Evolutionary conservation across 2,113 vertebrate genomes (phyloP).

Genomic region (Xenus cinereus): DNA sequence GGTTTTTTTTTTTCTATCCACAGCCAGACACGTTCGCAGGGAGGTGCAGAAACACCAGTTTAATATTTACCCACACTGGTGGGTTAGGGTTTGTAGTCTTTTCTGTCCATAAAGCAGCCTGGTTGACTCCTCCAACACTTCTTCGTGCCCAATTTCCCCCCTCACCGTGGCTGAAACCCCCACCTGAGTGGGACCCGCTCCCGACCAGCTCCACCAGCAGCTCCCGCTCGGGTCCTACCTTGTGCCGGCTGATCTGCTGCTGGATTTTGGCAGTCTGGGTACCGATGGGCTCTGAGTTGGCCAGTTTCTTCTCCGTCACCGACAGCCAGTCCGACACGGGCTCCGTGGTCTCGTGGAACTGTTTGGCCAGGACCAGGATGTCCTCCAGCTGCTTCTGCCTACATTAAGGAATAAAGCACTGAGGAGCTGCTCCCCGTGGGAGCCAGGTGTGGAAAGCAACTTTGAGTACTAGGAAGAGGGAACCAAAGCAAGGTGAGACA

Average conservation of each 20-base stretch:
- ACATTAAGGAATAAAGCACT: background rate
- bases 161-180: background rate
- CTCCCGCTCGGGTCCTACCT: conserved; percentile 71
- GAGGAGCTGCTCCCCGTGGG: background rate
- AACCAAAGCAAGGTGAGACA: background rate
- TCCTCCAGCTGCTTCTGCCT: conserved; percentile 96
- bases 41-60: background rate
- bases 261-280: conserved; percentile 96
- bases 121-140: background rate
- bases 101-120: background rate
- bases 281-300: conserved; percentile 93
- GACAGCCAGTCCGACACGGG: conserved; percentile 94
- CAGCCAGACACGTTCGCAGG: rapidly evolving
- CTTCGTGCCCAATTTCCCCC: background rate
- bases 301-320: conserved; percentile 90
- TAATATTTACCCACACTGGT: background rate
- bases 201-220: background rate
- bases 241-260: conserved; percentile 94
- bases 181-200: background rate
- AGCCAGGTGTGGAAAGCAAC: background rate
- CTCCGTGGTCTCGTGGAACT: conserved; percentile 95
- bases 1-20: background rate
- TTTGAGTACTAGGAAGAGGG: background rate
- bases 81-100: background rate
- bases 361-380: conserved; percentile 91